Evolutionary conservation across 2,113 vertebrate genomes (phyloP).

Genomic region (Thalassarche chlororhynchos): DNA sequence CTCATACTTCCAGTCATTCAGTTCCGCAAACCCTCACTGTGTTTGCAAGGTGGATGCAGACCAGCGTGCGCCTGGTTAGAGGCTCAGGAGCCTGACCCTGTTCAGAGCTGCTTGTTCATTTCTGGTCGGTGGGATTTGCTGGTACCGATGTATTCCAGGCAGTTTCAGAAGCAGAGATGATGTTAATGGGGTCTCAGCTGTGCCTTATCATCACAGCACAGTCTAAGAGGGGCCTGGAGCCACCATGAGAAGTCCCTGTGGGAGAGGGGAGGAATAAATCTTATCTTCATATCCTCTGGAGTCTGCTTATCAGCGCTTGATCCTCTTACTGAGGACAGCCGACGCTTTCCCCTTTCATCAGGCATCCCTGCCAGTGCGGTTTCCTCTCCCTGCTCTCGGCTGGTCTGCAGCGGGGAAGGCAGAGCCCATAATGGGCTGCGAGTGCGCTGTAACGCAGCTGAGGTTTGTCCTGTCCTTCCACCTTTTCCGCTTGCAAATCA

Average conservation of each 20-base stretch:
- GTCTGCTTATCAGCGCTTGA: not conserved
- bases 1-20: not conserved
- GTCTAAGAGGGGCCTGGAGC: not conserved
- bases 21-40: not conserved
- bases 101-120: not conserved
- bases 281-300: not conserved
- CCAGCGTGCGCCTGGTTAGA: accelerated
- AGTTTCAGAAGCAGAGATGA: not conserved
- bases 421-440: not conserved
- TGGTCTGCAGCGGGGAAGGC: not conserved
- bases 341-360: not conserved
- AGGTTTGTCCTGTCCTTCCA: not conserved
- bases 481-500: not conserved
- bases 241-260: not conserved
- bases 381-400: not conserved
- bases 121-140: not conserved
- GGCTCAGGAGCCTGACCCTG: not conserved
- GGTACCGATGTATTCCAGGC: not conserved
- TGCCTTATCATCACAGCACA: not conserved
- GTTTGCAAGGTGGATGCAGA: not conserved
- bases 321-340: constrained; percentile 10
- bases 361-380: not conserved
- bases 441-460: not conserved
- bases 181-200: constrained; percentile 5
- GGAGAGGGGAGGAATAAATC: not conserved